Evolutionary conservation across 2,888 invertebrate species (phyloP).

Genomic region (Entomobrya proxima): DNA sequence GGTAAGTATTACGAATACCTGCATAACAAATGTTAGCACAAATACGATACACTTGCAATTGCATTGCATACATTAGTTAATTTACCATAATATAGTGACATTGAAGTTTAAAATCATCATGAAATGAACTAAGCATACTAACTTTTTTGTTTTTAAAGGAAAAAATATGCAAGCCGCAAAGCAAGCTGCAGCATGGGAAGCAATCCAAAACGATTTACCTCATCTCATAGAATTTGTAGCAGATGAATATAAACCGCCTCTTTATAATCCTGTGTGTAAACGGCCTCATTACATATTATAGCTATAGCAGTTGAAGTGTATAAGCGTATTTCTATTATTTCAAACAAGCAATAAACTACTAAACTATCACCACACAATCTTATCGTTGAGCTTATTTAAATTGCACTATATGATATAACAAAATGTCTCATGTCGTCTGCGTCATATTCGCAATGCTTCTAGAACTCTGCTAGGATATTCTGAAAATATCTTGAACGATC

Average conservation of each 20-base stretch:
- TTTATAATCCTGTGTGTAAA: constrained; percentile 17
- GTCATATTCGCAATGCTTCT: too few relatives aligned
- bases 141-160: constrained; percentile 31
- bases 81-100: too few relatives aligned
- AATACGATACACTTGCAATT: background rate
- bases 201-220: constrained; percentile 34
- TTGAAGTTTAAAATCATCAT: background rate
- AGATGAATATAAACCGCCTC: constrained; percentile 45
- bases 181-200: constrained; percentile 55
- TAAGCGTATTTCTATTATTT: too few relatives aligned
- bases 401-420: too few relatives aligned
- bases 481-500: too few relatives aligned
- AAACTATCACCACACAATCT: too few relatives aligned
- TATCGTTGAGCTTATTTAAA: too few relatives aligned
- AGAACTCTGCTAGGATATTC: too few relatives aligned
- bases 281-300: background rate
- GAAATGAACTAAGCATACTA: background rate
- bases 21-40: background rate
- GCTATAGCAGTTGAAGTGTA: background rate
- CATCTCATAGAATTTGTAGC: constrained; percentile 12
- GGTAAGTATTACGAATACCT: background rate
- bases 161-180: constrained; percentile 28
- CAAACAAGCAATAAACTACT: too few relatives aligned
- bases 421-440: too few relatives aligned
- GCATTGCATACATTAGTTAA: too few relatives aligned